Conservation (phyloP, 1,140 invertebrate genomes). For the Drosophila murphyi region DNA sequence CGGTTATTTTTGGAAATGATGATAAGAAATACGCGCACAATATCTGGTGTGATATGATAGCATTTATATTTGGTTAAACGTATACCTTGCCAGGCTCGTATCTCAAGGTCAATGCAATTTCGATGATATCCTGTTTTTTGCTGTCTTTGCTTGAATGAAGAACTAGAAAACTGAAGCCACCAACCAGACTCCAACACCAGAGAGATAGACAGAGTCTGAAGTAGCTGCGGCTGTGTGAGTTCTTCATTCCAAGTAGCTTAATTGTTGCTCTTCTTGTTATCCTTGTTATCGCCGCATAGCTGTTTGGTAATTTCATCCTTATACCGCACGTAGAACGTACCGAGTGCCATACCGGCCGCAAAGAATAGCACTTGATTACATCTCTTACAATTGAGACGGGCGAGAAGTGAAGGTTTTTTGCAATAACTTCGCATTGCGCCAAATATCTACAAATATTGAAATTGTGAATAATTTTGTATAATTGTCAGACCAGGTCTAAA, state of each 20-base stretch:
- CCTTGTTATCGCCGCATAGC: background rate
- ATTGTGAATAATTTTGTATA: background rate
- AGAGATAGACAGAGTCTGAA: background rate
- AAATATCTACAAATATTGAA: background rate
- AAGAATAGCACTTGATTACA: background rate
- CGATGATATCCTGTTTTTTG: background rate
- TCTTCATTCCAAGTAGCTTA: background rate
- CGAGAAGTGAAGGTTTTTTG: background rate
- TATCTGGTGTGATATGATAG: conserved; percentile 20
- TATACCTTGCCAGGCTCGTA: background rate
- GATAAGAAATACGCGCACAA: conserved; percentile 12
- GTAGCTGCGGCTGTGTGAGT: background rate
- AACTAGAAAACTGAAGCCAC: background rate
- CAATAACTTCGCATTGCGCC: background rate
- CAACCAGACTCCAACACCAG: background rate
- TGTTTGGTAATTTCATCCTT: background rate
- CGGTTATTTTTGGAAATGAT: conserved; percentile 1
- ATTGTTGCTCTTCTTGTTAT: background rate
- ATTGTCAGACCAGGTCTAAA: background rate
- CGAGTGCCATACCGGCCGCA: background rate
- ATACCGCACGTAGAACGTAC: background rate
- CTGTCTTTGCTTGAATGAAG: background rate
- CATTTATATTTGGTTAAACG: conserved; percentile 1
- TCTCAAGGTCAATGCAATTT: background rate
- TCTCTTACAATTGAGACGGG: background rate